Evolutionary conservation across 2,888 invertebrate species (phyloP).

Genomic region (Tipula vernalis): DNA sequence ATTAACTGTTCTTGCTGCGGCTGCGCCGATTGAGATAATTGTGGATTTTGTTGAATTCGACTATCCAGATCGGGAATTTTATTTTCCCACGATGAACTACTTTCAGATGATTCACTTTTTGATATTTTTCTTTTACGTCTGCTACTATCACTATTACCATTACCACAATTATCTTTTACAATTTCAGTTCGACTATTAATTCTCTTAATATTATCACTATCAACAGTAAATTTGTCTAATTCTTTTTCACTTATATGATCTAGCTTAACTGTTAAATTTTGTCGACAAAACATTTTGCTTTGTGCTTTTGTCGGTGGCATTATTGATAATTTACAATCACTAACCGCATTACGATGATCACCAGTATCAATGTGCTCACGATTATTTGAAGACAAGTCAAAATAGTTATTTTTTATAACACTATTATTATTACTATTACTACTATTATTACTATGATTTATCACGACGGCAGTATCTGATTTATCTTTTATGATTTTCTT

Average conservation of each 20-base stretch:
- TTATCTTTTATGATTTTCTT: constrained; percentile 7
- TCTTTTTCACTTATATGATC: constrained; percentile 13
- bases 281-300: constrained; percentile 12
- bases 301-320: neutral
- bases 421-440: neutral
- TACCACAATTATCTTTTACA: neutral
- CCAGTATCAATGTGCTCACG: neutral
- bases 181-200: constrained; percentile 4
- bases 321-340: neutral
- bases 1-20: constrained; percentile 17
- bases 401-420: neutral
- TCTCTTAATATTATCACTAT: constrained; percentile 13
- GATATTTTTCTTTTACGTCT: constrained; percentile 15
- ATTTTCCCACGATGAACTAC: constrained; percentile 24
- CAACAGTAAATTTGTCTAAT: constrained; percentile 11
- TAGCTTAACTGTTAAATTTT: constrained; percentile 16
- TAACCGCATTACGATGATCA: neutral
- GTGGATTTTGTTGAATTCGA: neutral
- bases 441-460: neutral
- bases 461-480: neutral
- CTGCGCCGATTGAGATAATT: neutral
- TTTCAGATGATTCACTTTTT: constrained; percentile 21
- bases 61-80: constrained; percentile 20
- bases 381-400: neutral
- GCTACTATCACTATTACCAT: neutral